Evolutionary conservation across 2,797 vertebrate species (phyloP), one percentile per base, ranked within the genome.

Genomic region (Ptychobarbus kaznakovi): DNA sequence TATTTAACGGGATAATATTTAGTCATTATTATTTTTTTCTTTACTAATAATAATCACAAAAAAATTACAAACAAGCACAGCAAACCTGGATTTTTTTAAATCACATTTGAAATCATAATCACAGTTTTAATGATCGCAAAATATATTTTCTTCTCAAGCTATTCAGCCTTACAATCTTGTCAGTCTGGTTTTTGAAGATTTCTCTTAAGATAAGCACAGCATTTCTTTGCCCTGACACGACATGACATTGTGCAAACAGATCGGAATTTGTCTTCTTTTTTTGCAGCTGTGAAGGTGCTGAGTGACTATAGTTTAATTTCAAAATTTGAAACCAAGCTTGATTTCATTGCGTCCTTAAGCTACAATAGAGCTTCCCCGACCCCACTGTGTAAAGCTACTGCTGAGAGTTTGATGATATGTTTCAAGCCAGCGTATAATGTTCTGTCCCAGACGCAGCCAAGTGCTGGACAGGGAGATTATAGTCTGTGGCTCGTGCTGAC

Each of bases 381-480:
- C 74, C n/a, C 42, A 25, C 56, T 80, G 83, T n/a, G 51, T 46
- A 46, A 72, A 72, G 83, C 53, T 38, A 38, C 35, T 78, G 83
- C 72, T 73, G 83, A 85, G 78, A 81, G 56, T 72, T 72, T 81
- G 53, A 80, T 73, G 78, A 82, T 72, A 42, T 58, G 61, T 53
- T 86, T 87, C 66, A 74, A 76, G 76, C 76, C 65, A 61, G 66
- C 28, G 66, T 85, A 53, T 79, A 73, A 85, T 85, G 65, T 61
- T 85, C 66, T 46, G 76, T 72, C 75, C 53, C 40, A 66, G 61
- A 68, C n/a, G 61, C 73, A 76, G 46, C 63, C 82, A 77, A 70
- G n/a, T 44, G 44, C 68, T 80, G 76, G 72, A 86, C 80, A 66
- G 65, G 28, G 32, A 86, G 87, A 89, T 89, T 76, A 90, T 72